Percentiles rank a stretch among this genome's conserved stretches.
Conservation (phyloP, 2,113 vertebrate species). For the Trichomycterus rosablanca region DNA sequence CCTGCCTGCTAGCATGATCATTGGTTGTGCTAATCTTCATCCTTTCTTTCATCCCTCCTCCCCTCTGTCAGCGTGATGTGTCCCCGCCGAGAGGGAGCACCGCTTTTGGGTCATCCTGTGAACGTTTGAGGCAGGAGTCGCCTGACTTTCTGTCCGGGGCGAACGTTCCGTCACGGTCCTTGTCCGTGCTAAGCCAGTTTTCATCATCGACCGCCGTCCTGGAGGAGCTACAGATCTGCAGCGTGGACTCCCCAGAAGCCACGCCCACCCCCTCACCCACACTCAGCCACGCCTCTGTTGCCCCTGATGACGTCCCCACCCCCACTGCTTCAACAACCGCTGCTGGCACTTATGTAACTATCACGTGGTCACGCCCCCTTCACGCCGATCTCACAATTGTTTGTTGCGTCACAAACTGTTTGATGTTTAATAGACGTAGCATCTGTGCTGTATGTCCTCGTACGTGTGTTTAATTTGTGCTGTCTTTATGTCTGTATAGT, state of each 20-base stretch:
- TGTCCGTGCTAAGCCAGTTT: slow-evolving; percentile 78
- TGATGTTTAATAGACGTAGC: too few species aligned
- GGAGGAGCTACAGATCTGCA: slow-evolving; percentile 79
- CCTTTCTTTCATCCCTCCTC: slow-evolving; percentile 41
- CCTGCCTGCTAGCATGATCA: slow-evolving; percentile 29
- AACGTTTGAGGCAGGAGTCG: slow-evolving; percentile 64
- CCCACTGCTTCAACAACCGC: slow-evolving; percentile 61
- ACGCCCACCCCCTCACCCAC: slow-evolving; percentile 83
- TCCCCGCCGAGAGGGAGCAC: slow-evolving; percentile 32
- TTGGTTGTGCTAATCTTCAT: slow-evolving; percentile 43
- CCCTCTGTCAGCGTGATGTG: slow-evolving; percentile 45
- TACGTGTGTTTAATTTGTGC: too few species aligned
- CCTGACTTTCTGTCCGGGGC: slow-evolving; percentile 66
- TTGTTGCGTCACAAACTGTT: too few species aligned
- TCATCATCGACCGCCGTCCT: slow-evolving; percentile 77
- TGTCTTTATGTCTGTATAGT: too few species aligned
- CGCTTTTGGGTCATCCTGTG: slow-evolving; percentile 52
- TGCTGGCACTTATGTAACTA: slow-evolving; percentile 83
- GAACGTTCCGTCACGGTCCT: slow-evolving; percentile 60
- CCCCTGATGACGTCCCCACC: slow-evolving; percentile 71
- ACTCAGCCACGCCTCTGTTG: slow-evolving; percentile 77
- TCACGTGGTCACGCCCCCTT: slow-evolving; percentile 52
- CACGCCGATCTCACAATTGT: slow-evolving; percentile 36
- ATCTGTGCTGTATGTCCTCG: too few species aligned
- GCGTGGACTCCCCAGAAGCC: slow-evolving; percentile 70